These are phyloP conservation scores for Lydus trimaculatus DNA, from an alignment of 2,888 invertebrate species.

Conservation along the genomic window DNA sequence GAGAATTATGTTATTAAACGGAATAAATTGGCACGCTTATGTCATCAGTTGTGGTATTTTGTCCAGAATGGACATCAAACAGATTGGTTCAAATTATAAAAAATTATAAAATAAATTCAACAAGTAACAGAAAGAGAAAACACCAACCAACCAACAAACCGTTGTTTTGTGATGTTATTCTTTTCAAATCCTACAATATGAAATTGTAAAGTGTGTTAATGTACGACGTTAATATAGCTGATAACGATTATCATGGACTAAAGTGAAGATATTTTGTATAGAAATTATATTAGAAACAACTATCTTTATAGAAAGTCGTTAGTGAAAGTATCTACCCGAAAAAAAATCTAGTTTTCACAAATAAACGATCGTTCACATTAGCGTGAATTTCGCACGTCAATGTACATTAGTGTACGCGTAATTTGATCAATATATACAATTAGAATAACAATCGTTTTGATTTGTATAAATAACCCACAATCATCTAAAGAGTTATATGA, in stretches of 20 bases:
- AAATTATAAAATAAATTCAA: too few relatives aligned
- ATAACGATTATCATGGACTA: neutral
- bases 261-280: neutral
- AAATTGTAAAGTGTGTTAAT: neutral
- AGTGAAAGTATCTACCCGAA: neutral
- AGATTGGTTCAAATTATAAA: constrained; percentile 1
- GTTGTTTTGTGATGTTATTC: too few relatives aligned
- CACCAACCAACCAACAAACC: too few relatives aligned
- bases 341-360: neutral
- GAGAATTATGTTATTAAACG: constrained; percentile 58
- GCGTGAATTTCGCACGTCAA: too few relatives aligned
- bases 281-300: neutral
- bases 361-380: neutral
- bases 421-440: too few relatives aligned
- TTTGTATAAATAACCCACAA: neutral
- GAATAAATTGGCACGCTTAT: constrained; percentile 59
- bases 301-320: neutral
- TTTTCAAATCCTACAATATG: too few relatives aligned
- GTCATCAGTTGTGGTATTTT: constrained; percentile 44
- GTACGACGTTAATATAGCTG: neutral
- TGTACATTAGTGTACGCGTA: too few relatives aligned
- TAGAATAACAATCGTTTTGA: neutral
- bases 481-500: neutral
- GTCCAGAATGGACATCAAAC: constrained; percentile 3
- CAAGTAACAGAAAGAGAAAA: too few relatives aligned